Conservation (phyloP, 2,113 vertebrate genomes). For the Hemiscyllium ocellatum region DNA sequence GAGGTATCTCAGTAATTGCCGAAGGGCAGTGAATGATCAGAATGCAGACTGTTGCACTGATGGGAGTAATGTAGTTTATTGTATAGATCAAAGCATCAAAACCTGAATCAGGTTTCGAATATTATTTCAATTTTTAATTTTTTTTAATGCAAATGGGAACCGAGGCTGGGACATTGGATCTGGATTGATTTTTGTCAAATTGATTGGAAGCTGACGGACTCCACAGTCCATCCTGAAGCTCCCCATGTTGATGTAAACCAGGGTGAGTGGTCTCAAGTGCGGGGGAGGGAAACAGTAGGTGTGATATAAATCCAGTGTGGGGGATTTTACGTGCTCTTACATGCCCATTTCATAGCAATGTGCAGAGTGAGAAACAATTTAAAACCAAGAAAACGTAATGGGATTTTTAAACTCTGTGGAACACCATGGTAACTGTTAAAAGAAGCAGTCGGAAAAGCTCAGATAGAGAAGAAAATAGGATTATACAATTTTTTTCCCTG, state of each 20-base stretch:
- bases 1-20: neutral
- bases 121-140: neutral
- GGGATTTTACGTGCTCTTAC: neutral
- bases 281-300: neutral
- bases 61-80: neutral
- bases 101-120: neutral
- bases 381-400: neutral
- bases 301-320: neutral
- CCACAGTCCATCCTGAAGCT: neutral
- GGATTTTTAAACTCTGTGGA: too few relatives aligned
- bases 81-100: slow-evolving; percentile 18
- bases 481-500: neutral
- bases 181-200: neutral
- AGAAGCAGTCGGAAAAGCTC: too few relatives aligned
- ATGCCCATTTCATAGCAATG: neutral
- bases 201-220: too few relatives aligned
- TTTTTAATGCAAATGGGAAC: neutral
- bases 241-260: neutral
- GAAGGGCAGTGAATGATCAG: neutral
- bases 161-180: neutral
- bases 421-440: neutral
- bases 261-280: neutral
- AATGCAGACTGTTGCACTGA: neutral
- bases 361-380: neutral
- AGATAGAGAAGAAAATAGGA: neutral